Conservation (phyloP, 2,888 invertebrate genomes). For the Hedya salicella region DNA sequence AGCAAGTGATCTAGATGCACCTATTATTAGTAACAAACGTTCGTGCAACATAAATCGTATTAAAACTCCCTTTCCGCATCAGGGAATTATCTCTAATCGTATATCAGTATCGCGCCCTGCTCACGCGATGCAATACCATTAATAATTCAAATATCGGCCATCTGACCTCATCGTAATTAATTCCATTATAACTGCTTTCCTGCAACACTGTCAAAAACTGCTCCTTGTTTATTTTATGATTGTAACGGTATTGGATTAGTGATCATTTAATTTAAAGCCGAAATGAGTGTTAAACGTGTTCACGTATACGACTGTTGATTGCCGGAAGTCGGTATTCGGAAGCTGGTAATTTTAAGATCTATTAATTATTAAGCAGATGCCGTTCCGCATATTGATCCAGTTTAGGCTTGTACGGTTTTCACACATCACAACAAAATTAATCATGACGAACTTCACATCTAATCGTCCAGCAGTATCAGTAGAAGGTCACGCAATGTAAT, state of each 20-base stretch:
- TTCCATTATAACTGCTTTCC: background rate
- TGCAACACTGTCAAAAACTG: background rate
- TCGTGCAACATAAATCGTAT: background rate
- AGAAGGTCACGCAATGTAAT: no score
- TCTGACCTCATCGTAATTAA: slow-evolving; percentile 21
- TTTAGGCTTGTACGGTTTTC: no score
- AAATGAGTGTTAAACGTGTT: background rate
- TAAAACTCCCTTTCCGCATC: background rate
- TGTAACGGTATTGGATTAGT: background rate
- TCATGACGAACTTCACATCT: no score
- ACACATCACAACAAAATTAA: no score
- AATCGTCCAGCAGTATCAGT: no score
- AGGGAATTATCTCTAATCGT: slow-evolving; percentile 2
- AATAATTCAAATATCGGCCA: slow-evolving; percentile 5
- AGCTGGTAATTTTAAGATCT: no score
- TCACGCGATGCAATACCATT: slow-evolving; percentile 19
- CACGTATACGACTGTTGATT: background rate
- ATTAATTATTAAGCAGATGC: no score
- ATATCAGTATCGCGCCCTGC: background rate
- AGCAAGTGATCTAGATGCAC: background rate
- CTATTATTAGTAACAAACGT: background rate
- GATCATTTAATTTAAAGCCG: background rate
- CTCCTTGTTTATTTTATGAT: background rate
- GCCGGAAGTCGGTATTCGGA: no score
- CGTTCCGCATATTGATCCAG: no score